phyloP scores from a whole-genome alignment of 2,888 invertebrate genomes.

The Nymphalis c-album region DNA sequence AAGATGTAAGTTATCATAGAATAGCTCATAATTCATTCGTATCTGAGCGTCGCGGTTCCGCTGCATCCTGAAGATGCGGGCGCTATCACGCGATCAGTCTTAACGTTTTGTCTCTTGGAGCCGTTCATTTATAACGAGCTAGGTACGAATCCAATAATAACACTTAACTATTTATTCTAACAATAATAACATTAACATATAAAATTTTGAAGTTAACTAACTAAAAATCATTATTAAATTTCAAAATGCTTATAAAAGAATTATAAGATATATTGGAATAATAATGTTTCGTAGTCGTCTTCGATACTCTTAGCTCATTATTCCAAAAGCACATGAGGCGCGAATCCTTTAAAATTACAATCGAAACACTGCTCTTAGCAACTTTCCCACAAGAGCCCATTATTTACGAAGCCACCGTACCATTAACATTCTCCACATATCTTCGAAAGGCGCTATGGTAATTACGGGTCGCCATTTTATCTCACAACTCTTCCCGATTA shows the following conservation, averaged over 20 bases:
- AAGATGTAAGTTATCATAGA: conserved; percentile 52
- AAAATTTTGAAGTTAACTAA: background rate
- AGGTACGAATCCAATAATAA: conserved; percentile 47
- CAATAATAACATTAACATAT: conserved; percentile 31
- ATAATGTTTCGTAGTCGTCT: conserved; percentile 35
- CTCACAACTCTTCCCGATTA: conserved; percentile 77
- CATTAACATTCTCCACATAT: conserved; percentile 82
- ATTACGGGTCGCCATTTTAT: conserved; percentile 81
- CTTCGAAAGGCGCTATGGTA: conserved; percentile 81
- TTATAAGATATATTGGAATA: background rate
- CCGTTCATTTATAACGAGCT: conserved; percentile 30
- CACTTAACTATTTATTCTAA: conserved; percentile 36
- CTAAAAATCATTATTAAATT: no score
- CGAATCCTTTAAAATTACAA: conserved; percentile 79
- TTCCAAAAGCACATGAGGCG: conserved; percentile 77
- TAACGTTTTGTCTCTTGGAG: conserved; percentile 52
- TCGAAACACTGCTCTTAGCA: conserved; percentile 80
- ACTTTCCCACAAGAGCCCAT: conserved; percentile 82
- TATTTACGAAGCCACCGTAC: conserved; percentile 80
- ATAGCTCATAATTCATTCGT: conserved; percentile 70
- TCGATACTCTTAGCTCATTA: conserved; percentile 71
- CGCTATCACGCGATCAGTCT: conserved; percentile 55
- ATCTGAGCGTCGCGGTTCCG: conserved; percentile 53
- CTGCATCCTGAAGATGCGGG: conserved; percentile 61
- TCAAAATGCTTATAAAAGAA: no score